Percentiles rank a stretch among this genome's conserved stretches.
Evolutionary conservation across 2,113 vertebrate species (phyloP).

Genomic region (Syrmaticus mikado): DNA sequence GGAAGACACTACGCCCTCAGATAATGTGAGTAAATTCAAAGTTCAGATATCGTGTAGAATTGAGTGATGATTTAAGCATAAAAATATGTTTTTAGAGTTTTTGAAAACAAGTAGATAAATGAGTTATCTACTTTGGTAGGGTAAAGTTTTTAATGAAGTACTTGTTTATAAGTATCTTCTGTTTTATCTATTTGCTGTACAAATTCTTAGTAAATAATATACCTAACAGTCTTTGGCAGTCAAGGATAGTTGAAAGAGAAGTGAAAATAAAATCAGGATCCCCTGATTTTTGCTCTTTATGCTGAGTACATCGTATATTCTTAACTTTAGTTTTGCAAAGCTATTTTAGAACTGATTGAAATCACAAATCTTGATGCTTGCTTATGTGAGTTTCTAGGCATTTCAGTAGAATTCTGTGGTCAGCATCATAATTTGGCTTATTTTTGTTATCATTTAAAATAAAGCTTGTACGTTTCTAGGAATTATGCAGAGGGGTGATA

Average conservation of each 20-base stretch:
- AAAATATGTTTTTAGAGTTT: neutral
- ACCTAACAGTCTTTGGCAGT: neutral
- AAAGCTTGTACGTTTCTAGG: neutral
- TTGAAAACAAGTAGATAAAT: neutral
- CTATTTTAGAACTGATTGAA: neutral
- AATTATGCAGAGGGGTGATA: neutral
- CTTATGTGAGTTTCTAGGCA: neutral
- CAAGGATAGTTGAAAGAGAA: neutral
- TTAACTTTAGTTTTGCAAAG: neutral
- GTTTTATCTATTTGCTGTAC: neutral
- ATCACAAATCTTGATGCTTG: neutral
- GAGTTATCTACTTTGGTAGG: accelerated
- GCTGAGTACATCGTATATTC: accelerated
- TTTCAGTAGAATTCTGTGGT: neutral
- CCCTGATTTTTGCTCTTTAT: neutral
- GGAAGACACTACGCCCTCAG: conserved; percentile 60
- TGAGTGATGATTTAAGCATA: neutral
- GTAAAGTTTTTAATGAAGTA: neutral
- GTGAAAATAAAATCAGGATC: neutral
- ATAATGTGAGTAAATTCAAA: conserved; percentile 77
- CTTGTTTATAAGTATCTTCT: neutral
- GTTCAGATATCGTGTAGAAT: neutral
- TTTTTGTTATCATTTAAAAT: neutral
- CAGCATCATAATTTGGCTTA: neutral
- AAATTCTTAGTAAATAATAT: neutral